These are phyloP conservation scores for Heptranchias perlo DNA, from an alignment of 2,113 vertebrate species.

Conservation along the genomic window DNA sequence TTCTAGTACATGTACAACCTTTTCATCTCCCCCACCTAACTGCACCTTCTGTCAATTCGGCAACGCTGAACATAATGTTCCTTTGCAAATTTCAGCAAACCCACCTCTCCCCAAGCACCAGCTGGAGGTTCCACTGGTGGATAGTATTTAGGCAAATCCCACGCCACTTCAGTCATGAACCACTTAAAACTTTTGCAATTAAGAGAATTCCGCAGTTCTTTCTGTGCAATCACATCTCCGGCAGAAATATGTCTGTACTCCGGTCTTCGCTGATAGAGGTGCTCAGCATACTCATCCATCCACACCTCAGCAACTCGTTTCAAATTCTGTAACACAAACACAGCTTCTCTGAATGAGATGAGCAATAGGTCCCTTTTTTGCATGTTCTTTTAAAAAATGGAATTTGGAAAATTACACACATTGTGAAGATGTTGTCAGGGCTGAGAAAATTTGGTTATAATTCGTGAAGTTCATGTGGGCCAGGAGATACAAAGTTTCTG, in stretches of 20 bases:
- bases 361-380: background rate
- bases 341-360: background rate
- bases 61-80: background rate
- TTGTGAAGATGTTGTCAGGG: background rate
- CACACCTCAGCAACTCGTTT: constrained; percentile 95
- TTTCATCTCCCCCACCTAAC: background rate
- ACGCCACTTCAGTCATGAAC: constrained; percentile 94
- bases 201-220: constrained; percentile 74
- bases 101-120: constrained; percentile 90
- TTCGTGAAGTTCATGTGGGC: background rate
- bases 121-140: constrained; percentile 90
- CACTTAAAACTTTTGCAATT: constrained; percentile 87
- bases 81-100: constrained; percentile 1
- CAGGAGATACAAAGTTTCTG: background rate
- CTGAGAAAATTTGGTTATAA: background rate
- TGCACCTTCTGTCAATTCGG: background rate
- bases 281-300: constrained; percentile 97
- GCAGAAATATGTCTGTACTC: constrained; percentile 93
- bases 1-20: background rate
- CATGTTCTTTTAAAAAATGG: background rate
- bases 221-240: constrained; percentile 78
- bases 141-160: constrained; percentile 91
- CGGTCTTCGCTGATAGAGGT: constrained; percentile 86
- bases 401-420: background rate
- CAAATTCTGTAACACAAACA: constrained; percentile 67